Evolutionary conservation across 2,888 invertebrate genomes (phyloP), one percentile per base, ranked within the genome.

Genomic region (Nomada hirtipes): DNA sequence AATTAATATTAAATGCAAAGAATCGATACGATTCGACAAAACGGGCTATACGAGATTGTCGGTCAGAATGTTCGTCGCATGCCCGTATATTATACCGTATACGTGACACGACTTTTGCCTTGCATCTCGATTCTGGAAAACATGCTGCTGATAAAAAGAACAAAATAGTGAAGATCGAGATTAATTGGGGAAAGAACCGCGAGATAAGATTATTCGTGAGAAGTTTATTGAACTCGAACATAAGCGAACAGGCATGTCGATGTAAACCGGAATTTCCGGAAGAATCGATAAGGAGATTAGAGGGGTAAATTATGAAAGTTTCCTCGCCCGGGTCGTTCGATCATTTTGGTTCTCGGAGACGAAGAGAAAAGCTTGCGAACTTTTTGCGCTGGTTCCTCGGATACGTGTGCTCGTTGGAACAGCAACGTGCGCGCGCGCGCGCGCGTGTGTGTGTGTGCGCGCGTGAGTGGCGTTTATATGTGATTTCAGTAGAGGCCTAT

Each of bases 401-500:
- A 65, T 70, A 61, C 65, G 53, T 65, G 60, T 61, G 69, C 20
- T 20, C 47, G 67, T 47, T 26, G 4, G 57, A 23, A 18, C 20
- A 11, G 23, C 15, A 20, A 23, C 36, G 18, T 67, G 70, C n/a
- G n/a, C n/a, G n/a, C n/a, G n/a, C n/a, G n/a, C n/a, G n/a, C n/a
- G n/a, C n/a, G n/a, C 26, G 60, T 73, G 68, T 60, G 84, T 82
- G 82, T 76, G 82, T 79, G 85, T 20, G 81, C 73, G 86, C 64
- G 83, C 69, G 76, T 55, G 78, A 73, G 78, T 85, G 84, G 84
- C 86, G 87, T 88, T 88, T 87, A 88, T 80, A 86, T 85, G 86
- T 86, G 91, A 92, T 92, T 92, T 92, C 89, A 92, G 92, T 89
- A 89, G 92, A 93, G 92, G 92, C 92, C 92, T 93, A 93, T 92